Evolutionary conservation across 2,113 vertebrate genomes (phyloP).

Genomic region (Montifringilla adamsi): DNA sequence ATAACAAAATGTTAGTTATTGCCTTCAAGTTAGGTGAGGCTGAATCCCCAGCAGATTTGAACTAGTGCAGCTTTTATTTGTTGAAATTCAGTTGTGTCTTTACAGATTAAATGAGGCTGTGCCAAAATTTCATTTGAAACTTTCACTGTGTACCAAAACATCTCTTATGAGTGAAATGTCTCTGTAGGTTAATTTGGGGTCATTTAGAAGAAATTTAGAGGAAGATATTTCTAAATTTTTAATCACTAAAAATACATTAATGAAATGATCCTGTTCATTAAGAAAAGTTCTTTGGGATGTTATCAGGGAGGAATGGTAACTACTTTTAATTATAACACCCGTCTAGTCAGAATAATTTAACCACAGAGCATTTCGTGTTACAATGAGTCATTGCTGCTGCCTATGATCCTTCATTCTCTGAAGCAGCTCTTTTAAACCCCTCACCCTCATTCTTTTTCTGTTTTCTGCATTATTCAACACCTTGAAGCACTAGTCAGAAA

Average conservation of each 20-base stretch:
- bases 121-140: neutral
- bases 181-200: neutral
- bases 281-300: neutral
- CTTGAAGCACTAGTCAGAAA: neutral
- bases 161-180: neutral
- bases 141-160: neutral
- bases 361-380: neutral
- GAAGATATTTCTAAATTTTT: neutral
- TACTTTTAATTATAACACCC: neutral
- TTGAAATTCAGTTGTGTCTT: neutral
- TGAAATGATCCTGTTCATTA: neutral
- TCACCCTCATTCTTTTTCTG: neutral
- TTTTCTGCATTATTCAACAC: slow-evolving; percentile 1
- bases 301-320: neutral
- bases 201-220: neutral
- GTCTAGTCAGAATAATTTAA: neutral
- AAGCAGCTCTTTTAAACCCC: neutral
- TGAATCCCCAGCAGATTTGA: neutral
- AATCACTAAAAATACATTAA: neutral
- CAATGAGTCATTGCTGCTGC: neutral
- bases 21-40: neutral
- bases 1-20: neutral
- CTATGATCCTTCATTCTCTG: neutral
- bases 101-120: neutral
- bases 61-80: neutral